Evolutionary conservation across 2,888 invertebrate species (phyloP), one percentile per base, ranked within the genome.

Genomic region (Exocentrus adspersus): DNA sequence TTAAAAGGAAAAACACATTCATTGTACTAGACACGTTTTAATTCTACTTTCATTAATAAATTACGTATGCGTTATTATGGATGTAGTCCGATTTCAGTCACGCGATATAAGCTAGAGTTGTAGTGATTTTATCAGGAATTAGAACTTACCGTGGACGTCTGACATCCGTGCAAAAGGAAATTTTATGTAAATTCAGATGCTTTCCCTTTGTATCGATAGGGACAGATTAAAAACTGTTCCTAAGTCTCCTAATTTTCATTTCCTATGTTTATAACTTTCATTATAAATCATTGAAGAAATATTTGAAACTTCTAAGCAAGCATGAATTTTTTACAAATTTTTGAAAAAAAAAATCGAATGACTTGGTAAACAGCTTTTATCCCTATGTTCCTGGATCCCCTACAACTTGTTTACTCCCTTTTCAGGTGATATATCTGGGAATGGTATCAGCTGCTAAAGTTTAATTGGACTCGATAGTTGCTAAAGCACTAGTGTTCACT

Each of bases 111-210:
- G 28, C 19, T 20, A 19, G 12, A 10, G 5, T 43, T 28, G 14
- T 56, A 16, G 17, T 16, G 56, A 56, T 56, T 56, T 43, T 56
- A 56, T 56, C 56, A 20, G 30, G 30, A 43, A 54, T 43, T 9
- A 16, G 52, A 20, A 42, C 4, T 54, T 54, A 41, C 43, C 43
- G 19, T 28, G 16, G 24, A 42, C 19, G 21, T 43, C 14, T 16
- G 17, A 1, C 42, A 16, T 24, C 14, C 14, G 37, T 14, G 14
- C 14, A 37, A 14, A 5, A n/a, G 45, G 2, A 1, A n/a, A 7
- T 53, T 53, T 21, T 53, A 20, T 20, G n/a, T 19, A 19, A 3
- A 2, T 19, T 19, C 19, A 45, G 45, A 45, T 45, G n/a, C 10
- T 19, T 16, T 28, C 12, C 46, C 7, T 16, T 24, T n/a, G 6